Evolutionary conservation across 1,140 invertebrate genomes (phyloP), one percentile per base, ranked within the genome.

Genomic region (Reticulitermes speratus): DNA sequence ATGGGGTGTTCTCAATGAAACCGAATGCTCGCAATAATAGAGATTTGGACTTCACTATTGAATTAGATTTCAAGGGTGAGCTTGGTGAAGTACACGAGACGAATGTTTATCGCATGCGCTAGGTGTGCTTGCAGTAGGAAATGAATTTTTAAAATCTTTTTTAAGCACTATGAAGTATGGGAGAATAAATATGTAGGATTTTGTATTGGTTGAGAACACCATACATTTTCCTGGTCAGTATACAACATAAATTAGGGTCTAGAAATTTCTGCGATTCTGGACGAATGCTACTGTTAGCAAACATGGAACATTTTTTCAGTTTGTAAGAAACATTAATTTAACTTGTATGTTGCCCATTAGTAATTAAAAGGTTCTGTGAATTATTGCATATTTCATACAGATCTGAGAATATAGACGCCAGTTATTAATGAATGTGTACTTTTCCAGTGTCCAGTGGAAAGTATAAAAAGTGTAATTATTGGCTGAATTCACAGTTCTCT

Each of bases 61-160:
- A 97, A 89, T 93, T 99, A 44, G 95, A 98, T 89, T 99, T 99
- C 92, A 96, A 98, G 88, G 99, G 99, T 69, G 98, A 99, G 90
- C 92, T 99, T 85, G 97, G 97, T 87, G 94, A 97, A 90, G 94
- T 99, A 86, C 93, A 95, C 85, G 97, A 99, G 92, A 95, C 94
- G 85, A 98, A 99, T 90, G 94, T 95, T 87, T 99, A 99, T 90
- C 94, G 98, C 89, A 99, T 99, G 99, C 98, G 98, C 92, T 99
- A 95, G 65, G 7, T 16, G 65, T 30, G 65, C n/a, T 25, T 75
- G 96, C 44, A 86, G 44, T 84, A 86, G 65, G 48, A 25, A 65
- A 32, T 44, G 3, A 32, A 38, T 86, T 85, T 85, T 85, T 84
- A 45, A 84, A 84, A 44, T 5, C 32, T 32, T 25, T 44, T 25